A percentile compares a stretch with the other conserved stretches of the same genome.
Conservation (phyloP, 2,113 vertebrate genomes). For the Prunella fulvescens region DNA sequence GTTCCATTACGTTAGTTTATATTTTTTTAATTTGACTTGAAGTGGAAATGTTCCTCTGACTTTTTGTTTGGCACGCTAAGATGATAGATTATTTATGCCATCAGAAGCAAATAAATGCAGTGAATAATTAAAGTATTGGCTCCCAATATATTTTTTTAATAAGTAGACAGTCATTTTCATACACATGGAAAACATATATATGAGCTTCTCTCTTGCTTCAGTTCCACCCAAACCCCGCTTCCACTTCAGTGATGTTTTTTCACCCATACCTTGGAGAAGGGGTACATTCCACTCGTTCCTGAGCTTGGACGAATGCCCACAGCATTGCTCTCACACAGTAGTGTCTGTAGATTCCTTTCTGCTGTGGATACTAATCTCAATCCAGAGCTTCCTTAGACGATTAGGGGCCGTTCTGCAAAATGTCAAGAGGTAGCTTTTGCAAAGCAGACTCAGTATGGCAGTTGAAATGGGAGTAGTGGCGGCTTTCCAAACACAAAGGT, state of each 20-base stretch:
- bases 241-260: constrained; percentile 6
- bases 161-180: background rate
- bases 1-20: background rate
- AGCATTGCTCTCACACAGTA: background rate
- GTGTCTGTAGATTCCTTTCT: background rate
- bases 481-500: background rate
- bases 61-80: background rate
- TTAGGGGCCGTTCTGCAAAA: constrained; percentile 26
- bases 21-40: background rate
- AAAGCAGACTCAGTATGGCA: background rate
- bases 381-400: background rate
- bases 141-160: background rate
- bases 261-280: constrained; percentile 29
- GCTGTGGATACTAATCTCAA: constrained; percentile 33
- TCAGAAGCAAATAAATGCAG: background rate
- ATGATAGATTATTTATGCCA: background rate
- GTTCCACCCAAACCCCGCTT: background rate
- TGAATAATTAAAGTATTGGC: background rate
- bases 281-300: constrained; percentile 32
- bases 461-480: background rate
- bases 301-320: background rate
- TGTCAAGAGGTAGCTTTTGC: background rate
- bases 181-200: background rate
- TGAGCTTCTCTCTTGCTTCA: background rate
- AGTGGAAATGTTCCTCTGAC: background rate